Evolutionary conservation across 2,888 invertebrate species (phyloP).

Genomic region (Lamellibrachia columna): DNA sequence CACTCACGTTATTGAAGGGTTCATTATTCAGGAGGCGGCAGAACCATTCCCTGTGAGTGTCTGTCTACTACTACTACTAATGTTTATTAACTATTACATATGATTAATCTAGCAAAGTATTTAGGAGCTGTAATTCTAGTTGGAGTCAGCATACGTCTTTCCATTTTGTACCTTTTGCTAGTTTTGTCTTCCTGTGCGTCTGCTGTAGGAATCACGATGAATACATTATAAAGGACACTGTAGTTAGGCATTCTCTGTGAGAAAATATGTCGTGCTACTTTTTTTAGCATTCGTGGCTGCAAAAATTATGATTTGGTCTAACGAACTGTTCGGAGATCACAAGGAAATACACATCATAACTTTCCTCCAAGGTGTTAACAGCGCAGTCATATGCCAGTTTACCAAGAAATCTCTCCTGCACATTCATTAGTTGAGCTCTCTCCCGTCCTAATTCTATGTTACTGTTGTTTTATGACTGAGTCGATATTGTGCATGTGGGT

Average conservation of each 20-base stretch:
- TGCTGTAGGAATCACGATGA: not conserved
- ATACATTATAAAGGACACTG: not conserved
- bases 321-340: not conserved
- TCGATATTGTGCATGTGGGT: not conserved
- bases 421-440: not conserved
- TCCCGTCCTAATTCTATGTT: not conserved
- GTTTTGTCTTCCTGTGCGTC: not conserved
- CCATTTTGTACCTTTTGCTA: not conserved
- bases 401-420: not conserved
- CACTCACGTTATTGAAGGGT: slow-evolving; percentile 96
- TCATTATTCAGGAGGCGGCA: slow-evolving; percentile 89
- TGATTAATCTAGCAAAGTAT: not conserved
- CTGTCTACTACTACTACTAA: not conserved
- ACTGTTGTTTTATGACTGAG: not conserved
- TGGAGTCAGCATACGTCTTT: not conserved
- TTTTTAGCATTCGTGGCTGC: not conserved
- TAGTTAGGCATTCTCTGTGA: not conserved
- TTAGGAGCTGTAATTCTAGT: not conserved
- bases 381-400: not conserved
- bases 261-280: not conserved
- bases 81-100: not conserved
- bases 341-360: not conserved
- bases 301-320: not conserved
- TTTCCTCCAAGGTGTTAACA: not conserved
- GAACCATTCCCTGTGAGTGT: slow-evolving; percentile 68